Conservation (phyloP, 2,888 invertebrate species). For the Stenodema calcarata region DNA sequence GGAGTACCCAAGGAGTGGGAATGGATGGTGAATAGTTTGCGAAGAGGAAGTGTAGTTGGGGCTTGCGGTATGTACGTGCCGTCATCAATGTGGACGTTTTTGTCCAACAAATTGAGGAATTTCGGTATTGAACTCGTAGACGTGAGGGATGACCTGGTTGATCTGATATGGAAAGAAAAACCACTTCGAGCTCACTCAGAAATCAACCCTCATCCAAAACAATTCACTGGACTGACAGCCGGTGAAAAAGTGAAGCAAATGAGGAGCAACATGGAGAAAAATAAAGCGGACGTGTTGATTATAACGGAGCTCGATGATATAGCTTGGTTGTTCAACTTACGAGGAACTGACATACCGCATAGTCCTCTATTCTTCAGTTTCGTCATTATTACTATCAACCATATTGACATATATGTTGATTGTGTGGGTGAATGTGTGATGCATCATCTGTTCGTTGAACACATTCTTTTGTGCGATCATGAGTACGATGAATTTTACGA, state of each 20-base stretch:
- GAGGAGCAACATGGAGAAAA: conserved; percentile 71
- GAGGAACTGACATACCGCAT: conserved; percentile 86
- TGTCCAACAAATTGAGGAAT: conserved; percentile 68
- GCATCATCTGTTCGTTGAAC: neutral
- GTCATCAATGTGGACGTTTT: conserved; percentile 69
- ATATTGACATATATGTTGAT: conserved; percentile 73
- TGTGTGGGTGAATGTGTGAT: neutral
- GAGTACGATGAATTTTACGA: conserved; percentile 24
- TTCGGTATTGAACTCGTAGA: conserved; percentile 73
- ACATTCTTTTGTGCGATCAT: conserved; percentile 2
- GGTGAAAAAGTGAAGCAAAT: conserved; percentile 72
- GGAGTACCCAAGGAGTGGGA: conserved; percentile 62
- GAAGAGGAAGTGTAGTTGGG: conserved; percentile 73
- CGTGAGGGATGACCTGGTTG: conserved; percentile 74
- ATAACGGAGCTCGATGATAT: conserved; percentile 85
- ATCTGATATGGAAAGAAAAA: conserved; percentile 69
- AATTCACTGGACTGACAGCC: conserved; percentile 71
- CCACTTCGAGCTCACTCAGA: conserved; percentile 63
- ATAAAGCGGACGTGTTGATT: conserved; percentile 71
- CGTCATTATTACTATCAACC: conserved; percentile 67
- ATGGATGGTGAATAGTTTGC: conserved; percentile 74
- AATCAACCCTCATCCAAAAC: conserved; percentile 66
- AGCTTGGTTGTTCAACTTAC: conserved; percentile 82
- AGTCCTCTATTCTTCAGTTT: conserved; percentile 87
- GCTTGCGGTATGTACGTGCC: conserved; percentile 78